phyloP scores from a whole-genome alignment of 2,797 vertebrate genomes.

The Sebastes kiyomatsui region DNA sequence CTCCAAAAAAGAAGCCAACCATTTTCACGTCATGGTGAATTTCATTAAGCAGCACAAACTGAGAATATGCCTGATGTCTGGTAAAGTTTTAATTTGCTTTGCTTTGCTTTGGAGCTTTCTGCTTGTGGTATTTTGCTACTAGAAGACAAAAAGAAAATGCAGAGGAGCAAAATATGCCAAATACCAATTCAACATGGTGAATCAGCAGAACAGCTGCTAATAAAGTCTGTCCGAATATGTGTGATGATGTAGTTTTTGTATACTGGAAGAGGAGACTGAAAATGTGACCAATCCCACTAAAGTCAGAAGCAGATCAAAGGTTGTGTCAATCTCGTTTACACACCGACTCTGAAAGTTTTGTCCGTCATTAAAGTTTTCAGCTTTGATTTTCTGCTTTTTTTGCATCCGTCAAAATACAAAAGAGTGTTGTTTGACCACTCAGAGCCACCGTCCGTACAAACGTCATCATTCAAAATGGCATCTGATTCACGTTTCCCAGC shows the following conservation, averaged over 20 bases:
- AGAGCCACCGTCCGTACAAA: no score
- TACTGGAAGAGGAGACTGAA: neutral
- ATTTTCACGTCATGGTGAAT: conserved; percentile 14
- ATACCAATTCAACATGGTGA: neutral
- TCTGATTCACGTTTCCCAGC: no score
- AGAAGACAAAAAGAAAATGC: neutral
- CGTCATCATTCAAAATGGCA: no score
- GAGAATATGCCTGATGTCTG: neutral
- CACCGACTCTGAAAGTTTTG: no score
- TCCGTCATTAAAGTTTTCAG: neutral
- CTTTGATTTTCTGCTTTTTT: neutral
- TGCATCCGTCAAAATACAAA: neutral
- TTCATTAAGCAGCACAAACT: conserved; percentile 10
- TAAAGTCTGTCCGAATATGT: neutral
- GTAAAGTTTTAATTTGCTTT: neutral
- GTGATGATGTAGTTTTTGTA: neutral
- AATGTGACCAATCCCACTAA: neutral
- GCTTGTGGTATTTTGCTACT: neutral
- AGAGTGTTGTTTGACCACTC: no score
- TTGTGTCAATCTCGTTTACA: no score
- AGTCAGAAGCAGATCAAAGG: no score
- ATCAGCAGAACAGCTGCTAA: neutral
- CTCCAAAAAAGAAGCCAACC: neutral
- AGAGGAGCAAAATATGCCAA: neutral
- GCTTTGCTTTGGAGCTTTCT: neutral